Evolutionary conservation across 2,797 vertebrate species (phyloP).

Genomic region (Urocyon cinereoargenteus): DNA sequence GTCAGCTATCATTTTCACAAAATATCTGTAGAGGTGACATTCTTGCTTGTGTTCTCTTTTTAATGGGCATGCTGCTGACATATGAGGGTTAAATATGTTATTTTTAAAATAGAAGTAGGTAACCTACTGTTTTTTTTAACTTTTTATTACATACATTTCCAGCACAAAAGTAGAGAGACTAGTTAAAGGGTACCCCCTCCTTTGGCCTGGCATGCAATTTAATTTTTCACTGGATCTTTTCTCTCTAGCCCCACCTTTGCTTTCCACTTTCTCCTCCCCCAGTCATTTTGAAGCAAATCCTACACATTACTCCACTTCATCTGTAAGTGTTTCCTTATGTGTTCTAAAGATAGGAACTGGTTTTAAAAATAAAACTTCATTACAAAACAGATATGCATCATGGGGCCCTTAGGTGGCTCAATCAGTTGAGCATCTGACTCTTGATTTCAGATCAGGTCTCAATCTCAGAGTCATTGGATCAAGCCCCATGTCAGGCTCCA

Average conservation of each 20-base stretch:
- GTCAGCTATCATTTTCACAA: background rate
- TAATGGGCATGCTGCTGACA: background rate
- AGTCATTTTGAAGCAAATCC: background rate
- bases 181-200: background rate
- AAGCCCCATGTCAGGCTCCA: background rate
- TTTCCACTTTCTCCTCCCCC: background rate
- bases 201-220: background rate
- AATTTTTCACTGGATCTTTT: background rate
- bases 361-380: background rate
- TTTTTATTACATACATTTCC: background rate
- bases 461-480: background rate
- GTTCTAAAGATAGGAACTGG: background rate
- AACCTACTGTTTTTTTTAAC: background rate
- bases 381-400: background rate
- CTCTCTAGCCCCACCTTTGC: background rate
- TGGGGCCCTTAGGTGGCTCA: background rate
- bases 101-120: background rate
- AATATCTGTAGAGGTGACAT: background rate
- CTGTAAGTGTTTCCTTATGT: background rate
- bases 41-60: background rate
- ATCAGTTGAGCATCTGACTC: background rate
- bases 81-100: background rate
- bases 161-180: background rate
- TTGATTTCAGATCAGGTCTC: background rate
- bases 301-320: background rate